phyloP scores from a whole-genome alignment of 1,140 invertebrate genomes.

The Philotrypesis tridentata region DNA sequence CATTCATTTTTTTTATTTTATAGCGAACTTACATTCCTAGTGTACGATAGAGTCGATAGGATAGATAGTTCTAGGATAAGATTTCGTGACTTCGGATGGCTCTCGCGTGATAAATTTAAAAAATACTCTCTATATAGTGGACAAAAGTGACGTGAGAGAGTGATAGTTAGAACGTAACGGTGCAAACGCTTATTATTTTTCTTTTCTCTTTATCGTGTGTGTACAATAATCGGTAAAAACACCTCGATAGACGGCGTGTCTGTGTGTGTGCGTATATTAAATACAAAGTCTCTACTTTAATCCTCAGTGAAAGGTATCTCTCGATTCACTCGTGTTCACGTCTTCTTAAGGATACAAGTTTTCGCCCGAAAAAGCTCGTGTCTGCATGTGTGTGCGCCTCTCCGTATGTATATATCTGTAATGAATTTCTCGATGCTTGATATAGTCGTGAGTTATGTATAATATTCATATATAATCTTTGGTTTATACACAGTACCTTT shows the following conservation, averaged over 20 bases:
- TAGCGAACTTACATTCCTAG: too few relatives aligned
- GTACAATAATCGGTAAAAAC: neutral
- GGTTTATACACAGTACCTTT: slow-evolving; percentile 45
- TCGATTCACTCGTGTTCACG: too few relatives aligned
- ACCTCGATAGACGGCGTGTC: neutral
- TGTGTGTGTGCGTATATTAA: too few relatives aligned
- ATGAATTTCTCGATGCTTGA: slow-evolving; percentile 12
- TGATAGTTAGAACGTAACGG: too few relatives aligned
- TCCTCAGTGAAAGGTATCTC: neutral
- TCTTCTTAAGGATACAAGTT: too few relatives aligned
- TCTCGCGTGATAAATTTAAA: neutral
- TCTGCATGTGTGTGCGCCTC: neutral
- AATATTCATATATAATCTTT: slow-evolving; percentile 46
- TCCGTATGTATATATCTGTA: too few relatives aligned
- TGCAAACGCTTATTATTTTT: too few relatives aligned
- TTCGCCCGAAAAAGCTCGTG: slow-evolving; percentile 5
- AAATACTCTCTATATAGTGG: neutral
- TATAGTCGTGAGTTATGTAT: slow-evolving; percentile 35
- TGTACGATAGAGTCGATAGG: too few relatives aligned
- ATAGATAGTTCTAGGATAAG: neutral
- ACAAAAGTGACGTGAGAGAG: too few relatives aligned
- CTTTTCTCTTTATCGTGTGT: too few relatives aligned
- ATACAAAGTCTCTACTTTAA: neutral
- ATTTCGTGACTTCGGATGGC: neutral
- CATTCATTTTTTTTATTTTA: too few relatives aligned